Conservation (phyloP, 2,113 vertebrate genomes). For the Eudyptes chrysolophus region DNA sequence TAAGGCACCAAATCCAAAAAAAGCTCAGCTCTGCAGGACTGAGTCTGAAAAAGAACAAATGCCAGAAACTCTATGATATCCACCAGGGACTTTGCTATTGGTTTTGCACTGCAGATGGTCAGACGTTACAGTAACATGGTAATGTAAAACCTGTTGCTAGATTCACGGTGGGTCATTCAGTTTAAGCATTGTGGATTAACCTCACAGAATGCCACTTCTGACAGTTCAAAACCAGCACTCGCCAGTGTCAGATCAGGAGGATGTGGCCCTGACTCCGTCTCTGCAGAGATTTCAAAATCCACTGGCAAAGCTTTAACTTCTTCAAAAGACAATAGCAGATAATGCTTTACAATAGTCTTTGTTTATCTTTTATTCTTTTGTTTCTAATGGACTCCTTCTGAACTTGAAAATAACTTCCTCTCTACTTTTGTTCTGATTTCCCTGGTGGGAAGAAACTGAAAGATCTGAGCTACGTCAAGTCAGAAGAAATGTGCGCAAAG, state of each 20-base stretch:
- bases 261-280: not conserved
- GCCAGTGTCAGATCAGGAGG: not conserved
- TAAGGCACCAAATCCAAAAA: not conserved
- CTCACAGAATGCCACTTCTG: constrained; percentile 15
- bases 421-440: constrained; percentile 28
- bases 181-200: not conserved
- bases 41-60: not conserved
- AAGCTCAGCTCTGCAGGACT: not conserved
- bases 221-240: not conserved
- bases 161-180: not conserved
- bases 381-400: constrained; percentile 4
- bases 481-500: constrained; percentile 12
- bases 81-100: not conserved
- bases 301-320: constrained; percentile 5
- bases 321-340: constrained; percentile 32
- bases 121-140: not conserved
- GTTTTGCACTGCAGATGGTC: constrained; percentile 33
- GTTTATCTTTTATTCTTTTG: constrained; percentile 34
- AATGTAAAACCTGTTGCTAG: constrained; percentile 41
- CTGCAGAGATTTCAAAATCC: constrained; percentile 18
- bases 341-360: constrained; percentile 8
- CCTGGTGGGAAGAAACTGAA: not conserved
- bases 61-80: constrained; percentile 2
- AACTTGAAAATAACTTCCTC: constrained; percentile 5
- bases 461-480: not conserved